Base-by-base conservation (phyloP, 2,888 invertebrate genomes). In the Trypoxylon attenuatum region DNA sequence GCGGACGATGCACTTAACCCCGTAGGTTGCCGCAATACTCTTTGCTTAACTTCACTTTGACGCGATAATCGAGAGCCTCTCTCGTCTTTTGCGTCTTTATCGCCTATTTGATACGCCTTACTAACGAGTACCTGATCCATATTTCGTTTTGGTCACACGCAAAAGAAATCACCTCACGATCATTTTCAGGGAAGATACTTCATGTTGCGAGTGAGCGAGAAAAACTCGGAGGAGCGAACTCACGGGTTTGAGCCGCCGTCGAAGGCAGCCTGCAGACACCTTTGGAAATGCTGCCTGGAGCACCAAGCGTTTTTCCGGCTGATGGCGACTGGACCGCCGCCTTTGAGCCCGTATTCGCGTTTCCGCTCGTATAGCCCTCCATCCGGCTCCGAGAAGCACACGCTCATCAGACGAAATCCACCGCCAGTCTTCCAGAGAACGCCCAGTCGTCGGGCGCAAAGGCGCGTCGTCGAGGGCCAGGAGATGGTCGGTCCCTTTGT, bases 231-330 rank as follows among this genome's bases (percentile, higher is more conserved):
- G 81, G 96, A 97, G 76, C 94, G 95, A 84, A 97, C 97, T n/a
- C 97, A 96, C 87, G 97, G 97, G 4, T 98, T 98, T 88, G 97
- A 97, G 88, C 95, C 96, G 19, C 94, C 95, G 45, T 95, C 96
- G 58, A 94, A 96, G 80, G 91, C 95, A 19, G 97, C 97, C 13
- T 97, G 97, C 87, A 96, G 97, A 82, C 97, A 98, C 88, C 90
- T 98, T 76, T 98, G 97, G 96, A 94, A 95, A 78, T 98, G 98
- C 88, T 97, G 97, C 87, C 93, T 96, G 53, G 98, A 98, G 87
- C 98, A 98, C 87, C 97, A 97, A 88, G 94, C 96, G 29, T 96
- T 96, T 89, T 96, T 96, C 89, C 91, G 96, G 63, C 89, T 96
- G 79, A 95, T 96, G 85, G 92, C 94, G 5, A 87, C 90, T 33